Conservation (phyloP, 2,888 invertebrate genomes). For the Hypena proboscidalis region DNA sequence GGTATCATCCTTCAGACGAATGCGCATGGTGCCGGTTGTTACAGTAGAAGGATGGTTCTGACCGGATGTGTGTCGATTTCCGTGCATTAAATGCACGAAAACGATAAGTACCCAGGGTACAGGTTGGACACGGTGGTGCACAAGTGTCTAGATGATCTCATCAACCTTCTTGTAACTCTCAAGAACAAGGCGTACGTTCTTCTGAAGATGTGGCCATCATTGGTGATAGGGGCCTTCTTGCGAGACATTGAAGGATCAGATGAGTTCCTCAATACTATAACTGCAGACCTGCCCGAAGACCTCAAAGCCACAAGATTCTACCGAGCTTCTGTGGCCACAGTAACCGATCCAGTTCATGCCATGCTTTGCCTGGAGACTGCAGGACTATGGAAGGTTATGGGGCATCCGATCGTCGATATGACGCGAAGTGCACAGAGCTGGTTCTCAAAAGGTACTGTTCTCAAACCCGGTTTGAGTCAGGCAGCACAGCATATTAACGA, state of each 20-base stretch:
- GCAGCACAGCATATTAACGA: not conserved
- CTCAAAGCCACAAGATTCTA: not conserved
- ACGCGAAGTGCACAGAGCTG: too few species aligned
- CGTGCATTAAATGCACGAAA: too few species aligned
- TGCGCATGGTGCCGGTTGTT: conserved; percentile 1
- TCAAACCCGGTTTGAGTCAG: not conserved
- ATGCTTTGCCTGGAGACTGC: not conserved
- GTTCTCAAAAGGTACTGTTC: not conserved
- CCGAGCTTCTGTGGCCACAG: not conserved
- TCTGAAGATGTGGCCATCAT: conserved; percentile 1
- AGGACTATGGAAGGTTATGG: conserved; percentile 1
- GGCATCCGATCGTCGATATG: not conserved
- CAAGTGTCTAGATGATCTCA: not conserved
- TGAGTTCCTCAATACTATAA: not conserved
- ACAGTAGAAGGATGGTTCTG: too few species aligned
- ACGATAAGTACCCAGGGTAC: not conserved
- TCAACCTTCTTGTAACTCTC: not conserved
- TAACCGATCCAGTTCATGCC: not conserved
- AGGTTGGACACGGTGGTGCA: not conserved
- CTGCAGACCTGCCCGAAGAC: not conserved
- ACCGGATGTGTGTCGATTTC: too few species aligned
- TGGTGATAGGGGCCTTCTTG: not conserved
- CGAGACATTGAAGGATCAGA: not conserved
- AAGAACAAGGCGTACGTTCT: not conserved
- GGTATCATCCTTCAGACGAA: not conserved